Conservation (phyloP, 2,797 vertebrate species). For the Dicrostonyx torquatus region DNA sequence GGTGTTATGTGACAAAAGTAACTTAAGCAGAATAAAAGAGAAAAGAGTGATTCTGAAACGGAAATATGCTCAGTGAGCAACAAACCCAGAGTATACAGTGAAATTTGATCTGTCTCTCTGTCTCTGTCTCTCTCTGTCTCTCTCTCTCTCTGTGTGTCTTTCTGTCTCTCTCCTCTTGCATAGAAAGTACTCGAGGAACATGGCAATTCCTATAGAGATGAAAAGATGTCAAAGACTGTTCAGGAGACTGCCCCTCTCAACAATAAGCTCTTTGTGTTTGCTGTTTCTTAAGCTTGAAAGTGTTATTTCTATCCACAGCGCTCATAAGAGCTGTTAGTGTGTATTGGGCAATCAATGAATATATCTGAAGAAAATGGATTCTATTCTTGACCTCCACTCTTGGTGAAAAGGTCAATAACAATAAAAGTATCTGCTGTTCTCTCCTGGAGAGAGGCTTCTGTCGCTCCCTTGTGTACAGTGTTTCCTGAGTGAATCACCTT, state of each 20-base stretch:
- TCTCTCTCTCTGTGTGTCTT: background rate
- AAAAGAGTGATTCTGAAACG: background rate
- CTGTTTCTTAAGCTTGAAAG: background rate
- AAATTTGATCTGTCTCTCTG: background rate
- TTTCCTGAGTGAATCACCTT: background rate
- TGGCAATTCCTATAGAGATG: background rate
- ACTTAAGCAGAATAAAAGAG: background rate
- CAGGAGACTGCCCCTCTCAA: background rate
- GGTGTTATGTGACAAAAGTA: background rate
- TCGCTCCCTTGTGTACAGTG: background rate
- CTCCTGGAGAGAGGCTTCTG: background rate
- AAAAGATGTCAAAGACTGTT: background rate
- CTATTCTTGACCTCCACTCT: constrained; percentile 15
- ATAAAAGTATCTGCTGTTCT: background rate
- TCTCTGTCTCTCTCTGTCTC: background rate
- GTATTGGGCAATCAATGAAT: background rate
- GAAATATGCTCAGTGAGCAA: background rate
- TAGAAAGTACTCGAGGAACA: background rate
- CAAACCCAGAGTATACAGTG: background rate
- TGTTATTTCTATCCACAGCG: background rate
- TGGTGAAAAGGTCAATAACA: background rate
- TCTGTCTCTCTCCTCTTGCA: background rate
- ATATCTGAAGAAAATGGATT: background rate
- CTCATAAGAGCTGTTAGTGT: background rate
- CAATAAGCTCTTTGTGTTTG: background rate